Percentiles rank a stretch among this genome's conserved stretches.
These are phyloP conservation scores for Delphinus delphis DNA, from an alignment of 2,113 vertebrate genomes.

Conservation along the genomic window DNA sequence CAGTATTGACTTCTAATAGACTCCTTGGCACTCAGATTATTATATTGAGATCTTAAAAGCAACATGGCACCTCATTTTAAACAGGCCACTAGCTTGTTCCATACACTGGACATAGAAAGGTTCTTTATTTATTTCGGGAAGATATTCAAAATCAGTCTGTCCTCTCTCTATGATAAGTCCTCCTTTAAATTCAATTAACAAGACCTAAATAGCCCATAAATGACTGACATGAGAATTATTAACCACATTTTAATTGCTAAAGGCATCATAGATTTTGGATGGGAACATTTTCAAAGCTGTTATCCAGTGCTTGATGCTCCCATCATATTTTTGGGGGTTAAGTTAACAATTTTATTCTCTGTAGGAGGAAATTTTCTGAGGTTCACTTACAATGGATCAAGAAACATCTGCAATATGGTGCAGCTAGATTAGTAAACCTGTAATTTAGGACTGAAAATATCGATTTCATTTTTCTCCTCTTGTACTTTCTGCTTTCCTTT, in stretches of 20 bases:
- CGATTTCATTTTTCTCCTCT: slow-evolving; percentile 13
- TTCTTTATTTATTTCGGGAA: slow-evolving; percentile 13
- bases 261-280: slow-evolving; percentile 35
- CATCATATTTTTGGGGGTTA: background rate
- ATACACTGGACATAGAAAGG: background rate
- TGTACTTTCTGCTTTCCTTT: slow-evolving; percentile 22
- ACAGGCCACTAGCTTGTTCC: background rate
- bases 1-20: background rate
- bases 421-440: slow-evolving; percentile 48
- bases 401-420: background rate
- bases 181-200: slow-evolving; percentile 64
- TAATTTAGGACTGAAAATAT: slow-evolving; percentile 58
- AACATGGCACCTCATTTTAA: background rate
- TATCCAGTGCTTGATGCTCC: slow-evolving; percentile 29
- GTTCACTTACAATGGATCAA: slow-evolving; percentile 10
- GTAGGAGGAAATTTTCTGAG: background rate
- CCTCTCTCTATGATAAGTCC: slow-evolving; percentile 32
- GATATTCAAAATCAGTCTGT: slow-evolving; percentile 40
- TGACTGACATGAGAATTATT: slow-evolving; percentile 63
- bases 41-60: background rate
- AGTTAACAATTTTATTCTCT: slow-evolving; percentile 48
- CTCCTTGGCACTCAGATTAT: background rate
- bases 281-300: background rate
- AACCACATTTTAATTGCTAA: slow-evolving; percentile 53
- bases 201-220: slow-evolving; percentile 42